Percentiles rank a stretch among this genome's conserved stretches.
Evolutionary conservation across 2,797 vertebrate genomes (phyloP).

Genomic region (Enteromius unitaeniatus): DNA sequence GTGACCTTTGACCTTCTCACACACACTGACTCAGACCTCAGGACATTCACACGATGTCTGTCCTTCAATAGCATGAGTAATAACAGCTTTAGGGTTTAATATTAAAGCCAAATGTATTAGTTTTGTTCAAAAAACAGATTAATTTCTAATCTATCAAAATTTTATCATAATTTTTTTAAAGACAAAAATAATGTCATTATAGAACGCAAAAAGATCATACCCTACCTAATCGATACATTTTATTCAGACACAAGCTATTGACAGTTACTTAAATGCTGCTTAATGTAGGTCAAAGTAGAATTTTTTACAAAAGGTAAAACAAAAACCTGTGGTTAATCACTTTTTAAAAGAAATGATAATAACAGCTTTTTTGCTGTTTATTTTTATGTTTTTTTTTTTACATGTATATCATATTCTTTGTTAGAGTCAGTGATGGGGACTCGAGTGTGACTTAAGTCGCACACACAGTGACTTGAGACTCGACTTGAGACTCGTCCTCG

Average conservation of each 20-base stretch:
- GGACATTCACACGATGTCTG: background rate
- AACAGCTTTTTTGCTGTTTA: background rate
- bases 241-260: too few relatives aligned
- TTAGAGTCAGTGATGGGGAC: too few relatives aligned
- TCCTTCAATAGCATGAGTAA: background rate
- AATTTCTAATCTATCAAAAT: too few relatives aligned
- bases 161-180: too few relatives aligned
- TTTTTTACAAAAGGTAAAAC: background rate
- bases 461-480: too few relatives aligned
- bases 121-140: too few relatives aligned
- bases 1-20: conserved; percentile 8
- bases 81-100: background rate
- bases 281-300: background rate
- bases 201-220: too few relatives aligned
- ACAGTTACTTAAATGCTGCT: background rate
- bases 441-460: too few relatives aligned
- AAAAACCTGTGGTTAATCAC: background rate
- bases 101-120: background rate
- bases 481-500: too few relatives aligned
- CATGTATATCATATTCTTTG: too few relatives aligned
- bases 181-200: too few relatives aligned
- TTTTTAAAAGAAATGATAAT: background rate
- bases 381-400: background rate
- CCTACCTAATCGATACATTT: too few relatives aligned
- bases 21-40: background rate